These are phyloP conservation scores for Hirtodrosophila confusa DNA, from an alignment of 2,888 invertebrate genomes.

Conservation along the genomic window DNA sequence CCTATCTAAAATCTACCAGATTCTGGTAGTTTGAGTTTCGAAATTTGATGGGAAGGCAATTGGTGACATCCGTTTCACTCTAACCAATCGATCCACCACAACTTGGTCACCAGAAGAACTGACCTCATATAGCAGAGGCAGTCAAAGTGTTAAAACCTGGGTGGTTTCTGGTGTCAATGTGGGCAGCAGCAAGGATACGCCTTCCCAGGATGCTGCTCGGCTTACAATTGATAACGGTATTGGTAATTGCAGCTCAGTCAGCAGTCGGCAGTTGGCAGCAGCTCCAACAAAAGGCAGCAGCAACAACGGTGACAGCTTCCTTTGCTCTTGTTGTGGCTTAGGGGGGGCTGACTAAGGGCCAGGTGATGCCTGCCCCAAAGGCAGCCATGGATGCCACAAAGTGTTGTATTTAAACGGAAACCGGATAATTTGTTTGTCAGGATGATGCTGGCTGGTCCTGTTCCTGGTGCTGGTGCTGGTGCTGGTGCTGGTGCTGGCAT, in stretches of 20 bases:
- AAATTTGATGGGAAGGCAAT: too few relatives aligned
- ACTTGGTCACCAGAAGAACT: too few relatives aligned
- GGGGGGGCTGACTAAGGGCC: slow-evolving; percentile 11
- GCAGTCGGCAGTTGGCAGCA: background rate
- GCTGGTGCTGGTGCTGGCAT: too few relatives aligned
- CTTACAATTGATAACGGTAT: slow-evolving; percentile 21
- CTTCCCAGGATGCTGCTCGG: too few relatives aligned
- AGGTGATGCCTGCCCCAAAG: slow-evolving; percentile 1
- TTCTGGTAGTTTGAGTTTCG: too few relatives aligned
- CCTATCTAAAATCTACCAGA: too few relatives aligned
- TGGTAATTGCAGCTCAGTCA: slow-evolving; percentile 38
- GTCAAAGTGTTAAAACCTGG: too few relatives aligned
- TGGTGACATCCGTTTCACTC: too few relatives aligned
- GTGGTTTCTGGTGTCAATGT: background rate
- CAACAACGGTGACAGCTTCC: slow-evolving; percentile 17
- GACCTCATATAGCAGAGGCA: too few relatives aligned
- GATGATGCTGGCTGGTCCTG: slow-evolving; percentile 15
- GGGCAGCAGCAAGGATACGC: background rate
- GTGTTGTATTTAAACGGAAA: slow-evolving; percentile 31
- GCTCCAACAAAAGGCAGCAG: slow-evolving; percentile 7
- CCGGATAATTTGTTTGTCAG: slow-evolving; percentile 64
- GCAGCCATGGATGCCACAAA: too few relatives aligned
- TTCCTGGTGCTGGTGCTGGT: slow-evolving; percentile 3
- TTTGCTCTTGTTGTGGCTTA: slow-evolving; percentile 41
- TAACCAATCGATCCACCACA: too few relatives aligned